Conservation (phyloP, 2,113 vertebrate species). For the Prunella himalayana region DNA sequence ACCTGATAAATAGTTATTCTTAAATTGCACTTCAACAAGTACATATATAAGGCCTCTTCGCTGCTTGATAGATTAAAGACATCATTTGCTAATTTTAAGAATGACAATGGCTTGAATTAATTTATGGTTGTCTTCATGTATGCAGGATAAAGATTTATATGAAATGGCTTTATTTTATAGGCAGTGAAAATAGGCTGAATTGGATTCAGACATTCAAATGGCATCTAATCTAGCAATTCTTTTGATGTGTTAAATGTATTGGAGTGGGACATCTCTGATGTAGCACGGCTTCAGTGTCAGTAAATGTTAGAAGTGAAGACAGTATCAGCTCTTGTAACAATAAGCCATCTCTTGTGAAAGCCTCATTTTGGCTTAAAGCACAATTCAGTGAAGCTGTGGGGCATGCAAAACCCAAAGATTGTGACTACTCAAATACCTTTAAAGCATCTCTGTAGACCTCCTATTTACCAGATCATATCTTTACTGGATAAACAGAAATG, state of each 20-base stretch:
- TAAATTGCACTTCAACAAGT: background rate
- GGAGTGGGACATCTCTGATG: background rate
- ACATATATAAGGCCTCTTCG: background rate
- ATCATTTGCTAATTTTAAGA: background rate
- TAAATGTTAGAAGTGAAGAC: background rate
- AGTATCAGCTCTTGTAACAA: background rate
- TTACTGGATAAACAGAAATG: slow-evolving; percentile 12
- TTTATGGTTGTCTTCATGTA: background rate
- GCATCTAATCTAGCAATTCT: background rate
- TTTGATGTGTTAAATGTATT: background rate
- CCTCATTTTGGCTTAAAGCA: background rate
- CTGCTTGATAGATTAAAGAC: background rate
- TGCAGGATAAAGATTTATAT: background rate
- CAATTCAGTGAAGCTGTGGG: background rate
- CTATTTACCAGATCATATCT: slow-evolving; percentile 7
- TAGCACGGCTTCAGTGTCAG: background rate
- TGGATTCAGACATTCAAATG: background rate
- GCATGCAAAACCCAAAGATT: background rate
- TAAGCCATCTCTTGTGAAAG: background rate
- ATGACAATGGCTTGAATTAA: background rate
- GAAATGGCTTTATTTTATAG: background rate
- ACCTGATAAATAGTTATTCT: background rate
- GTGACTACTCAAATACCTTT: background rate
- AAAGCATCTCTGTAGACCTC: background rate
- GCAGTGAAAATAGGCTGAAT: background rate